A percentile compares a stretch with the other conserved stretches of the same genome.
Conservation (phyloP, 1,140 invertebrate species). For the Drosophila bifasciata region DNA sequence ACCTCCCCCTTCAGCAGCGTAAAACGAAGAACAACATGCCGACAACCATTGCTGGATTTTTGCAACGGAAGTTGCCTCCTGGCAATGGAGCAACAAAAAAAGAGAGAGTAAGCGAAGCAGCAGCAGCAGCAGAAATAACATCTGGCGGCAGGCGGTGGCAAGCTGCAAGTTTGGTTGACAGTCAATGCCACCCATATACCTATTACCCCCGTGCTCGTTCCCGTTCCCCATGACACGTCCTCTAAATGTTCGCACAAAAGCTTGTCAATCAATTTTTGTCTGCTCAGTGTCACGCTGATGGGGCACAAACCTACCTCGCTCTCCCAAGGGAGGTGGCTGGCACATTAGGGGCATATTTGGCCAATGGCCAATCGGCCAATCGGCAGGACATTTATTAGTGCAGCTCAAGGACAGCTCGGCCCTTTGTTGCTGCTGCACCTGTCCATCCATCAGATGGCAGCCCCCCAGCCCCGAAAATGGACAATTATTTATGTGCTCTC, state of each 20-base stretch:
- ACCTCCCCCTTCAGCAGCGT: background rate
- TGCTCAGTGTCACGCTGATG: constrained; percentile 35
- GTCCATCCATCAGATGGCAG: constrained; percentile 48
- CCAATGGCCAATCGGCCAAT: constrained; percentile 36
- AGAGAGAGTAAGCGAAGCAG: constrained; percentile 26
- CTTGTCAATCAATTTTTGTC: constrained; percentile 80
- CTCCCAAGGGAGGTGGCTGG: constrained; percentile 17
- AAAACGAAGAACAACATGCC: constrained; percentile 30
- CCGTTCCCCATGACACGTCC: background rate
- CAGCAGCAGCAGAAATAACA: constrained; percentile 42
- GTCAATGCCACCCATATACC: constrained; percentile 9
- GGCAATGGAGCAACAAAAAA: constrained; percentile 35
- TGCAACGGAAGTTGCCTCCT: constrained; percentile 74
- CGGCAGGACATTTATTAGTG: constrained; percentile 77
- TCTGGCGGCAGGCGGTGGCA: constrained; percentile 47
- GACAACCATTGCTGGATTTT: constrained; percentile 37
- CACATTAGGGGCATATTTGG: constrained; percentile 69
- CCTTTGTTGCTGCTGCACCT: constrained; percentile 38
- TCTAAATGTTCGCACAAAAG: constrained; percentile 55
- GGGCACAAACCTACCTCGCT: background rate
- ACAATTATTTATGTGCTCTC: constrained; percentile 69
- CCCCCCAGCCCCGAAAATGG: constrained; percentile 30
- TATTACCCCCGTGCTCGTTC: background rate
- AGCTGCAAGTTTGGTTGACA: constrained; percentile 40
- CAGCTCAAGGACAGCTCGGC: constrained; percentile 58